Percentiles rank a stretch among this genome's conserved stretches.
Conservation (phyloP, 2,888 invertebrate genomes). For the Periphyllus acericola region DNA sequence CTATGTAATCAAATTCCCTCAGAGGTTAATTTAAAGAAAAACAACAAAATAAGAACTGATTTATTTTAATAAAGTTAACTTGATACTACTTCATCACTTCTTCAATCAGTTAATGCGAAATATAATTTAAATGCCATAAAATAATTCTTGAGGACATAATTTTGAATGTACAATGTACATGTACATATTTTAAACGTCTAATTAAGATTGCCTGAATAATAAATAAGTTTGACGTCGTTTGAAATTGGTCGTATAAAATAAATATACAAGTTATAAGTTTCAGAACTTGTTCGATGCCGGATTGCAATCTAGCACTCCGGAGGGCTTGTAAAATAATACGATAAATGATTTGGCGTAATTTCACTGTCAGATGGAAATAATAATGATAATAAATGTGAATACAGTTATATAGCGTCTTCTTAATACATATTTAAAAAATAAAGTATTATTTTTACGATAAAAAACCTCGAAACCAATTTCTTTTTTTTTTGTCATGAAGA, state of each 20-base stretch:
- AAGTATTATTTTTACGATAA: constrained; percentile 26
- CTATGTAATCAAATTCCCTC: too few relatives aligned
- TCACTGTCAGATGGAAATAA: not conserved
- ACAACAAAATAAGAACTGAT: too few relatives aligned
- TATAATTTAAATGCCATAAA: too few relatives aligned
- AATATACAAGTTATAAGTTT: not conserved
- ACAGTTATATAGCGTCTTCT: not conserved
- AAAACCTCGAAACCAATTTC: constrained; percentile 40
- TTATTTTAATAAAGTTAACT: too few relatives aligned
- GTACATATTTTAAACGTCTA: too few relatives aligned
- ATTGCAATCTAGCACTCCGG: not conserved
- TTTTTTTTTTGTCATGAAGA: constrained; percentile 39
- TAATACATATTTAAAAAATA: constrained; percentile 34
- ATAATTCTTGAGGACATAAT: too few relatives aligned
- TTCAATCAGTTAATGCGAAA: too few relatives aligned
- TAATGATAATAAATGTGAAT: not conserved
- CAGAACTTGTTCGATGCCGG: not conserved
- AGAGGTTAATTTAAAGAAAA: too few relatives aligned
- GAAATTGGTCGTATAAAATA: not conserved
- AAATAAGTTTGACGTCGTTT: too few relatives aligned
- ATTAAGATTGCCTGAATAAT: too few relatives aligned
- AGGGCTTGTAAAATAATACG: not conserved
- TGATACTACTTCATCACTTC: too few relatives aligned
- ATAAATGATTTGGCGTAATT: constrained; percentile 21
- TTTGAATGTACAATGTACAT: too few relatives aligned